Base-by-base conservation (phyloP, 2,888 invertebrate species). In the Tipula confusa region DNA sequence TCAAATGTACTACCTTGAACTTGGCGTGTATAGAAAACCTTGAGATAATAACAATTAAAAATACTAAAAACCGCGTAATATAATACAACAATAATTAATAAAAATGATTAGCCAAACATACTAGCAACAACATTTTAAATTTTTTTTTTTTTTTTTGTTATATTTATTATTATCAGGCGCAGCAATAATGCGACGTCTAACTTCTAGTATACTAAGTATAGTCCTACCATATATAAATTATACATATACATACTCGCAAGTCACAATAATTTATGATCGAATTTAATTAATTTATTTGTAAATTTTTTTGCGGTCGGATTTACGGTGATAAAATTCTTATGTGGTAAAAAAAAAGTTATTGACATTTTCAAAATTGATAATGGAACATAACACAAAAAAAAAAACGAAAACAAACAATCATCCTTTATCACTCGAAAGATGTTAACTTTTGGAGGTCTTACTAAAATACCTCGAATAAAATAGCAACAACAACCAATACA, bases 91-190 rank as follows among this genome's bases (percentile, higher is more conserved):
- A 24, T 64, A 64, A 64, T 64, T 64, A 64, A 24, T 64, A 64
- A 64, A 64, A 64, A 64, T 64, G 64, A 64, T 64, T 64, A 64
- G n/a, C 64, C 64, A 64, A 64, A 43, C 18, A 64, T 64, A n/a
- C n/a, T 64, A 64, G 24, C n/a, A 24, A 24, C 64, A 64, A 64
- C 9, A 64, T 24, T 64, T 43, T 5, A 36, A 15, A 24, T 5
- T 64, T 64, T 18, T 64, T 64, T 18, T 7, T 24, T 43, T 64
- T 5, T 64, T 64, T 18, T 64, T 64, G 64, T 7, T 24, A 1
- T 24, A 9, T 43, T 43, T 24, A 64, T 24, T 64, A 9, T 64
- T 64, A 64, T 64, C 64, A 64, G 3, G 7, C n/a, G n/a, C 24
- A 24, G 24, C 24, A 64, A 64, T 24, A 18, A 24, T 64, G 24